These are phyloP conservation scores for Caenorhabditis sp. DNA, from an alignment of 2,888 invertebrate species.

Conservation along the genomic window DNA sequence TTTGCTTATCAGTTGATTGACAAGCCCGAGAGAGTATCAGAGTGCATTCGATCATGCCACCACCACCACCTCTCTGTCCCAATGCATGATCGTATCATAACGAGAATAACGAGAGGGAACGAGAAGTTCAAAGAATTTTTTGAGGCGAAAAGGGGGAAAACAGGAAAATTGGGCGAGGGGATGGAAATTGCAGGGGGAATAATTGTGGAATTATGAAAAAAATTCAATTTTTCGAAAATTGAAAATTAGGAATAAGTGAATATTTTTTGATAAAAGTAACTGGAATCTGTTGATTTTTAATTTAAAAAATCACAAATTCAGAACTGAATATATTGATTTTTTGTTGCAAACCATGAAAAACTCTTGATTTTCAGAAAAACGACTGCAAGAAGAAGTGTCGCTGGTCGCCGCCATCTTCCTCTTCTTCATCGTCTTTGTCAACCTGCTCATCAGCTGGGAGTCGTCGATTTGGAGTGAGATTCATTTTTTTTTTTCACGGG, in stretches of 20 bases:
- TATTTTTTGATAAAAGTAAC: too few relatives aligned
- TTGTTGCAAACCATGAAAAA: neutral
- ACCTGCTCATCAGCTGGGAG: slow-evolving; percentile 86
- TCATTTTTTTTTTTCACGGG: neutral
- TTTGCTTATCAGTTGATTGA: slow-evolving; percentile 35
- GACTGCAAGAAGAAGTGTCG: slow-evolving; percentile 94
- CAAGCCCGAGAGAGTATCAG: neutral
- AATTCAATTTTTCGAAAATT: neutral
- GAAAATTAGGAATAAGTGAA: too few relatives aligned
- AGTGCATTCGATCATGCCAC: slow-evolving; percentile 43
- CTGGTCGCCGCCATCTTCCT: slow-evolving; percentile 91
- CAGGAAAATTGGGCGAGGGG: neutral
- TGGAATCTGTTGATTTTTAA: too few relatives aligned
- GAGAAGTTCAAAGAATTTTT: neutral
- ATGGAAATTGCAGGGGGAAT: too few relatives aligned
- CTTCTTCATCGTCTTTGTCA: slow-evolving; percentile 90
- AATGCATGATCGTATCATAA: neutral
- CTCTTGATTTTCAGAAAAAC: slow-evolving; percentile 88
- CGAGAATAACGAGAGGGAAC: neutral
- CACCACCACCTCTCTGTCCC: too few relatives aligned
- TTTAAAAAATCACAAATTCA: too few relatives aligned
- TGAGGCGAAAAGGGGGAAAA: neutral
- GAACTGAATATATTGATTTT: too few relatives aligned
- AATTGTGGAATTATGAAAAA: too few relatives aligned
- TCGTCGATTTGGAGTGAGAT: slow-evolving; percentile 84